phyloP scores from a whole-genome alignment of 2,888 invertebrate species.

The Synanthedon formicaeformis region DNA sequence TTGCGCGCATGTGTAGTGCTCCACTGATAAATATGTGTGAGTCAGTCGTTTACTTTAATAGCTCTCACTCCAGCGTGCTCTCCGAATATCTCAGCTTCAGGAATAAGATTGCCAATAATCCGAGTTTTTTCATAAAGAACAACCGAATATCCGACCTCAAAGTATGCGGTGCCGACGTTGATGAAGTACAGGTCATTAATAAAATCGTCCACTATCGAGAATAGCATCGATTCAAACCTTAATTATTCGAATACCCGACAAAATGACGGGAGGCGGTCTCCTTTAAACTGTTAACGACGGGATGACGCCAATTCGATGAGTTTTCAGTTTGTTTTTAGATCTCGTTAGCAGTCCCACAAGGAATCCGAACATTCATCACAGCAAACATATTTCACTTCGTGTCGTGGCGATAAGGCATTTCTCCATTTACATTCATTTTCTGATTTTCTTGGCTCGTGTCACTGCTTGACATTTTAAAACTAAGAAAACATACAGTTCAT shows the following conservation, averaged over 20 bases:
- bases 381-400: conserved; percentile 44
- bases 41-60: conserved; percentile 19
- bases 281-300: conserved; percentile 34
- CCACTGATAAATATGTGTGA: conserved; percentile 42
- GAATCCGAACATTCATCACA: conserved; percentile 53
- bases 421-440: conserved; percentile 42
- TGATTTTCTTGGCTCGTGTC: conserved; percentile 16
- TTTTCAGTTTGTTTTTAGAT: conserved; percentile 53
- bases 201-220: conserved; percentile 38
- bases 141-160: neutral
- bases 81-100: neutral
- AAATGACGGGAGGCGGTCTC: conserved; percentile 41
- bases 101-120: no score
- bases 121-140: no score
- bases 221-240: conserved; percentile 42
- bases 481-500: conserved; percentile 39
- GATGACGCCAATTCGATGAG: conserved; percentile 38
- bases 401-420: conserved; percentile 46
- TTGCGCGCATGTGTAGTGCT: conserved; percentile 41
- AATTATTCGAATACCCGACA: conserved; percentile 39
- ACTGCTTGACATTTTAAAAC: conserved; percentile 42
- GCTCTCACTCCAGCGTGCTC: neutral
- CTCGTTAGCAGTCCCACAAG: conserved; percentile 38
- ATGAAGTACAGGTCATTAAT: conserved; percentile 55
- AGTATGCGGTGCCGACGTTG: conserved; percentile 33